Conservation (phyloP, 2,797 vertebrate genomes). For the Enteromius thamalakanensis region DNA sequence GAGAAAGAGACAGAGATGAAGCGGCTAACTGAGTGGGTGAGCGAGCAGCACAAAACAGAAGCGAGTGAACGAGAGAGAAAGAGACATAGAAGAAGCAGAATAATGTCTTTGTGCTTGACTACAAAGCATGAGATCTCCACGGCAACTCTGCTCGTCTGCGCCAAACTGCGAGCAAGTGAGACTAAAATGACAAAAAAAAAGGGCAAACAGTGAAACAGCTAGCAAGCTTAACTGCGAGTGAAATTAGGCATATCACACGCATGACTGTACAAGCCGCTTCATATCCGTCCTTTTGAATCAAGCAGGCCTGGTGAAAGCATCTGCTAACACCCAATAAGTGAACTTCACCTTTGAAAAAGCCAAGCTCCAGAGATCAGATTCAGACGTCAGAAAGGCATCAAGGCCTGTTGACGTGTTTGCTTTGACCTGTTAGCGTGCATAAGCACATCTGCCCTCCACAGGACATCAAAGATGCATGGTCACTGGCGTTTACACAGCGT, state of each 20-base stretch:
- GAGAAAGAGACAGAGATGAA: neutral
- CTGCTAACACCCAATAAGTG: neutral
- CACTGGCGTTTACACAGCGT: neutral
- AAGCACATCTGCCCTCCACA: slow-evolving; percentile 6
- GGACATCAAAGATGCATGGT: slow-evolving; percentile 34
- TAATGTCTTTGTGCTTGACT: slow-evolving; percentile 75
- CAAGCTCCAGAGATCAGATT: neutral
- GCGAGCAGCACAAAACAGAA: slow-evolving; percentile 32
- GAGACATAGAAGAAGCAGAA: slow-evolving; percentile 64
- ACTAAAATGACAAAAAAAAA: slow-evolving; percentile 39
- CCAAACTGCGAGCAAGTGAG: slow-evolving; percentile 47
- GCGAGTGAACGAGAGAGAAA: slow-evolving; percentile 57
- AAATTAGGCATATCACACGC: slow-evolving; percentile 41
- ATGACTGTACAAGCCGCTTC: slow-evolving; percentile 10
- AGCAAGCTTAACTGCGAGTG: slow-evolving; percentile 15
- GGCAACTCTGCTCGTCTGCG: slow-evolving; percentile 66
- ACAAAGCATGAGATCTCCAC: slow-evolving; percentile 75
- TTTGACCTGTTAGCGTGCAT: slow-evolving; percentile 11
- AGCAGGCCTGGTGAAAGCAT: slow-evolving; percentile 10
- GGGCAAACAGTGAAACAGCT: slow-evolving; percentile 30
- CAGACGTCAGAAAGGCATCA: neutral
- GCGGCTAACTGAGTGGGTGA: slow-evolving; percentile 20
- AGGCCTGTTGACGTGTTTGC: slow-evolving; percentile 1
- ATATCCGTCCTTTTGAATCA: neutral
- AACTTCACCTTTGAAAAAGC: slow-evolving; percentile 4